Evolutionary conservation across 2,797 vertebrate species (phyloP).

Genomic region (Bradypodion pumilum): DNA sequence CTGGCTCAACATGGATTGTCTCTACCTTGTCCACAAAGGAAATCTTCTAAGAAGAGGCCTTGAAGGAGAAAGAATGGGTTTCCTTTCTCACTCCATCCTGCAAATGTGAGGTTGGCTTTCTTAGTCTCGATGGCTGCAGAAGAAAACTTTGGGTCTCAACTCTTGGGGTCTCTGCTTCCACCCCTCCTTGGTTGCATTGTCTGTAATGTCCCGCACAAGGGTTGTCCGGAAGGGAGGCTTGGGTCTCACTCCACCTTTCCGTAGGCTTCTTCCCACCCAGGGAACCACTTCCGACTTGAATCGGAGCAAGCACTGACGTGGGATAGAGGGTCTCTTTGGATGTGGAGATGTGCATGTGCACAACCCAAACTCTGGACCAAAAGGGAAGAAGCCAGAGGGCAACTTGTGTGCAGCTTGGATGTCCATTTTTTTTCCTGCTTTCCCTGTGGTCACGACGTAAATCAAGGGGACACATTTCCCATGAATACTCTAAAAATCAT

Average conservation of each 20-base stretch:
- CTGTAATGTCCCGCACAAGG: neutral
- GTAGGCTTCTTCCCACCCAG: neutral
- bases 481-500: constrained; percentile 15
- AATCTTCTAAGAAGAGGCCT: no score
- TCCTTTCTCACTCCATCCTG: neutral
- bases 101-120: neutral
- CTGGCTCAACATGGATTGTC: no score
- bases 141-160: no score
- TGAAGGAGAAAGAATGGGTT: neutral
- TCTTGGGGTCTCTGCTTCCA: no score
- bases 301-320: neutral
- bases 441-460: neutral
- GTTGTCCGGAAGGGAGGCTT: neutral
- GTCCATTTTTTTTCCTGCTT: neutral
- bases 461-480: neutral
- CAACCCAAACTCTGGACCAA: neutral
- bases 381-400: neutral
- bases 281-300: neutral
- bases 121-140: no score
- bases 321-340: neutral
- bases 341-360: no score
- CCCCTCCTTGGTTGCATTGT: neutral
- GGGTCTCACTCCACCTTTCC: neutral
- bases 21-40: neutral
- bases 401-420: neutral